phyloP scores from a whole-genome alignment of 2,113 vertebrate genomes.

The Takifugu bimaculatus region DNA sequence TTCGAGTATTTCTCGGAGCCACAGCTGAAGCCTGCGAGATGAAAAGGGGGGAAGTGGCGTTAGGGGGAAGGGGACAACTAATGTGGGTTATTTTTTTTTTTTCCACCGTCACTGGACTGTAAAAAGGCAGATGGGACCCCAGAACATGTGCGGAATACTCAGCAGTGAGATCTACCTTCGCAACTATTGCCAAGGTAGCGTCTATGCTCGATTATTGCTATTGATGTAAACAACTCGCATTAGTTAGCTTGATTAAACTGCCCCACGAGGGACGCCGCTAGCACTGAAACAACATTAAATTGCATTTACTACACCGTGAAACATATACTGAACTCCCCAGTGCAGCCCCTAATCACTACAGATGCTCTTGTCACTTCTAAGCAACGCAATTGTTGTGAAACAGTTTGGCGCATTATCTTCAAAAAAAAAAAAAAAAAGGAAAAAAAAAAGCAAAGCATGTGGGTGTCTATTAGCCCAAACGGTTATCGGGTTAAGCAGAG shows the following conservation, averaged over 20 bases:
- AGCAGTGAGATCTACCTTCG: slow-evolving; percentile 24
- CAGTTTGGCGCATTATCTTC: slow-evolving; percentile 56
- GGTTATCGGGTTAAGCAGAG: slow-evolving; percentile 72
- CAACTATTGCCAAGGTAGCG: slow-evolving; percentile 7
- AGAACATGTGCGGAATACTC: slow-evolving; percentile 34
- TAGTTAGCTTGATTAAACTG: background rate
- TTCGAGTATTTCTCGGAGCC: slow-evolving; percentile 60
- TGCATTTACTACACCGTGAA: background rate
- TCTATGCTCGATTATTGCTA: slow-evolving; percentile 20
- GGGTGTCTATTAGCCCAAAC: slow-evolving; percentile 63
- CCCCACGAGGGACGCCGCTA: background rate
- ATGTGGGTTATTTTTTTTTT: slow-evolving; percentile 23
- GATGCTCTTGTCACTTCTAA: slow-evolving; percentile 24
- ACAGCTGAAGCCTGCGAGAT: slow-evolving; percentile 70
- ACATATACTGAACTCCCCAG: slow-evolving; percentile 1
- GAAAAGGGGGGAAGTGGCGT: slow-evolving; percentile 13
- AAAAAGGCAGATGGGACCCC: slow-evolving; percentile 68
- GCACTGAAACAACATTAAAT: slow-evolving; percentile 12
- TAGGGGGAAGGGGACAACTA: slow-evolving; percentile 47
- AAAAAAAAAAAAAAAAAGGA: slow-evolving; percentile 12
- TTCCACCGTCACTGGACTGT: slow-evolving; percentile 68
- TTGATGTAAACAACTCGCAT: slow-evolving; percentile 11
- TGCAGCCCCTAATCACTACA: slow-evolving; percentile 13
- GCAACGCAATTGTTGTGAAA: slow-evolving; percentile 53
- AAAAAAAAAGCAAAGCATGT: slow-evolving; percentile 55